Conservation (phyloP, 2,888 invertebrate genomes). For the Palloptera scutellata region DNA sequence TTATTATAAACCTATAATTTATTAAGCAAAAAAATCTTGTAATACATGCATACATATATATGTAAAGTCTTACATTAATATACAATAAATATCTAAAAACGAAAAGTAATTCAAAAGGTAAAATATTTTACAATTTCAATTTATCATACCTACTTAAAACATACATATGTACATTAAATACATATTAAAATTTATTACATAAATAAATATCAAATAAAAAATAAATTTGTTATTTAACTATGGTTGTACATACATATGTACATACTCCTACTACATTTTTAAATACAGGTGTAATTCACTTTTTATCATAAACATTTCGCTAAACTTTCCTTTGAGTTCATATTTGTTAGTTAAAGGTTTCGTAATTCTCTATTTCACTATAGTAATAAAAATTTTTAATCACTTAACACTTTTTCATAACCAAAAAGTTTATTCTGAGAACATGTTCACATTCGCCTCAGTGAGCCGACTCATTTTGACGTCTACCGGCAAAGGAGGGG, state of each 20-base stretch:
- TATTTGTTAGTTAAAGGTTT: not conserved
- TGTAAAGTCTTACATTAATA: no score
- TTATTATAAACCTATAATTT: no score
- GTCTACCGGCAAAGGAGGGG: no score
- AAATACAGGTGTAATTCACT: slow-evolving; percentile 4
- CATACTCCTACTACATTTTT: slow-evolving; percentile 12
- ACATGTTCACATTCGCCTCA: no score
- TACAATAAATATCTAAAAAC: no score
- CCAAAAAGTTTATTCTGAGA: no score
- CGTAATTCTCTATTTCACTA: no score
- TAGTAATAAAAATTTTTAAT: no score
- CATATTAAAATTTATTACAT: slow-evolving; percentile 26
- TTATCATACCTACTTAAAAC: slow-evolving; percentile 11
- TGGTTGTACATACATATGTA: not conserved
- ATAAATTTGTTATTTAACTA: not conserved
- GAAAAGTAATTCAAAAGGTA: slow-evolving; percentile 28
- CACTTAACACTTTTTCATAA: not conserved
- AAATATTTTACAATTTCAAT: slow-evolving; percentile 21
- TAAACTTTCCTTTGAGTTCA: not conserved
- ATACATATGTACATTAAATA: no score
- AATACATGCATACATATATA: no score
- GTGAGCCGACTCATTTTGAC: no score
- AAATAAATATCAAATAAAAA: slow-evolving; percentile 20
- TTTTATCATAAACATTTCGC: slow-evolving; percentile 5
- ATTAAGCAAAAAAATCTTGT: no score